These are phyloP conservation scores for Neodiprion lecontei DNA, from an alignment of 1,140 invertebrate genomes.

Conservation along the genomic window DNA sequence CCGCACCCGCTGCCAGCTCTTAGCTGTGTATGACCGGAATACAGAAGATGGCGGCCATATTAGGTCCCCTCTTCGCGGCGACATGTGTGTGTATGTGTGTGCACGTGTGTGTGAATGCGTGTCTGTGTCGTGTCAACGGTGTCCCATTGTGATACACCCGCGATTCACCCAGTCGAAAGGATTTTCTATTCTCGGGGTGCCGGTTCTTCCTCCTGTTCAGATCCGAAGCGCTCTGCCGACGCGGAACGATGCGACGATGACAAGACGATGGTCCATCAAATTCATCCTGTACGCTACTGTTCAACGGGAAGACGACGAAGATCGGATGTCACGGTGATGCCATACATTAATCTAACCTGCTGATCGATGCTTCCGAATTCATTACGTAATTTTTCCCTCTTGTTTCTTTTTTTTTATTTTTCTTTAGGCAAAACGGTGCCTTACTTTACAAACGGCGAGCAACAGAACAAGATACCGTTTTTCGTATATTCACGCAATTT, in stretches of 20 bases:
- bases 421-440: too few species aligned
- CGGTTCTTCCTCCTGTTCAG: too few species aligned
- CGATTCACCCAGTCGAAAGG: not conserved
- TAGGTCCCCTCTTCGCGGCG: conserved; percentile 33
- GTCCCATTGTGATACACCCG: conserved; percentile 1
- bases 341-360: not conserved
- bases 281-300: too few species aligned
- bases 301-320: not conserved
- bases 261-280: too few species aligned
- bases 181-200: too few species aligned
- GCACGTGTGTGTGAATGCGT: not conserved
- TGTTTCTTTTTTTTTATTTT: too few species aligned
- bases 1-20: conserved; percentile 44
- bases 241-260: too few species aligned
- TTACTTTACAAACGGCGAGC: too few species aligned
- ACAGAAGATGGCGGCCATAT: conserved; percentile 60
- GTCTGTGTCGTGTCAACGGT: not conserved
- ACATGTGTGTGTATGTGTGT: not conserved
- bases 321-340: not conserved
- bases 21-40: conserved; percentile 54
- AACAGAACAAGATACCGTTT: too few species aligned
- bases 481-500: too few species aligned
- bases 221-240: too few species aligned
- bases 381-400: conserved; percentile 9
- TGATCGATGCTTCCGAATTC: conserved; percentile 9